Base-by-base conservation (phyloP, 2,888 invertebrate species). In the Esperia sulphurella region DNA sequence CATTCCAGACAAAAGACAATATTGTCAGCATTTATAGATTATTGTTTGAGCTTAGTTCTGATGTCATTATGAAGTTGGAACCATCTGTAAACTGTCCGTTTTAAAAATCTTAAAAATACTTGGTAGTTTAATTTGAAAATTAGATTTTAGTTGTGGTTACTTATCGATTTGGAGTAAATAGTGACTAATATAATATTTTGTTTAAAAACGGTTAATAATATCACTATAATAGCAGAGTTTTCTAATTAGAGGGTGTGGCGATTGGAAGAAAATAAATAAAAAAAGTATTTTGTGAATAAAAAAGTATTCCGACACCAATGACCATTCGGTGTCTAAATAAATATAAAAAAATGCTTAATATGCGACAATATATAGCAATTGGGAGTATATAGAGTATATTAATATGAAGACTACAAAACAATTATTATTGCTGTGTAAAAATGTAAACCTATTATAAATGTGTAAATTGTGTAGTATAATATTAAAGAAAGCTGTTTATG, bases 1-100 rank as follows among this genome's bases (percentile, higher is more conserved):
- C 88, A 89, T 89, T 89, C 88, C 88, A 88, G 83, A 83, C 82
- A 87, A 89, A 88, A 89, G 88, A 88, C 87, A 87, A 78, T 77
- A 71, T 83, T 85, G 87, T 86, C 88, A 77, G 88, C 88, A 89
- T 89, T 89, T 89, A 89, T 89, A 86, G 84, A 71, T 75, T 83
- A 83, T 79, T 78, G 71, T 82, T 79, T 75, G 64, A 58, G 54
- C 54, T 52, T 53, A 69, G 72, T 72, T 65, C 56, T 63, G 68
- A 68, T 68, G 59, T 64, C 53, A 55, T 61, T 65, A 68, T 73
- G 68, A 63, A 68, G 69, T 70, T 55, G 59, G 58, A 68, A 67
- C 35, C 71, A 71, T 64, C 67, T 68, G 64, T 73, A 64, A 67
- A 68, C 66, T 68, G 71, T 75, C 72, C 68, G 70, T 73, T 73